Conservation (phyloP, 2,113 vertebrate species). For the Melanostigma gelatinosum region DNA sequence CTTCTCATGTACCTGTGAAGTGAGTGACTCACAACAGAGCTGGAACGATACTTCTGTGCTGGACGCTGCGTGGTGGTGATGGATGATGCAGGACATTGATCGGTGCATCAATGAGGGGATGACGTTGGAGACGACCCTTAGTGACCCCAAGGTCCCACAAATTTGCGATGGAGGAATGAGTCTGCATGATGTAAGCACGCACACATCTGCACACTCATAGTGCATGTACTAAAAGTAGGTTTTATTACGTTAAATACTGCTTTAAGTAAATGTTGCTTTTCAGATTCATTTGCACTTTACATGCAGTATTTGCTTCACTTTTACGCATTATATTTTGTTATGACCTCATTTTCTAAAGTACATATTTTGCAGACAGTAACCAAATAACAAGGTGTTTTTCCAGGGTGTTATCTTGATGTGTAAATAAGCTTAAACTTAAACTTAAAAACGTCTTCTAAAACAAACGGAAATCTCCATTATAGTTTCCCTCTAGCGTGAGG, state of each 20-base stretch:
- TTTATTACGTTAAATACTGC: neutral
- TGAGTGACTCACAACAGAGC: conserved; percentile 1
- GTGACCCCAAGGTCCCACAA: conserved; percentile 44
- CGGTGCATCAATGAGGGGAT: conserved; percentile 54
- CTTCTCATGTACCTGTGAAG: neutral
- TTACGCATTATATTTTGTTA: neutral
- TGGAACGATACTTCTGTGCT: neutral
- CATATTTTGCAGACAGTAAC: conserved; percentile 9
- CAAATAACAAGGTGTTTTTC: neutral
- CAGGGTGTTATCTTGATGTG: neutral
- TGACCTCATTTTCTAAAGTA: neutral
- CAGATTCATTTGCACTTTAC: neutral
- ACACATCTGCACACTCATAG: neutral
- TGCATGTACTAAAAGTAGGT: neutral
- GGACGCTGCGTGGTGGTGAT: conserved; percentile 45
- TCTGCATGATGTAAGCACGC: conserved; percentile 24
- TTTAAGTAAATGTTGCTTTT: neutral
- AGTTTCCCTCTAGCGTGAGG: conserved; percentile 12
- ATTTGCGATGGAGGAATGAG: conserved; percentile 64
- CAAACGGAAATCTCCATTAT: conserved; percentile 18
- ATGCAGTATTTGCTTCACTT: neutral
- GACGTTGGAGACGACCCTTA: conserved; percentile 27
- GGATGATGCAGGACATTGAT: conserved; percentile 61
- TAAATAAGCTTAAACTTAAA: conserved; percentile 20
- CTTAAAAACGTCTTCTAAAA: conserved; percentile 8